A percentile compares a stretch with the other conserved stretches of the same genome.
Conservation (phyloP, 1,140 invertebrate species). For the Papilio xuthus region DNA sequence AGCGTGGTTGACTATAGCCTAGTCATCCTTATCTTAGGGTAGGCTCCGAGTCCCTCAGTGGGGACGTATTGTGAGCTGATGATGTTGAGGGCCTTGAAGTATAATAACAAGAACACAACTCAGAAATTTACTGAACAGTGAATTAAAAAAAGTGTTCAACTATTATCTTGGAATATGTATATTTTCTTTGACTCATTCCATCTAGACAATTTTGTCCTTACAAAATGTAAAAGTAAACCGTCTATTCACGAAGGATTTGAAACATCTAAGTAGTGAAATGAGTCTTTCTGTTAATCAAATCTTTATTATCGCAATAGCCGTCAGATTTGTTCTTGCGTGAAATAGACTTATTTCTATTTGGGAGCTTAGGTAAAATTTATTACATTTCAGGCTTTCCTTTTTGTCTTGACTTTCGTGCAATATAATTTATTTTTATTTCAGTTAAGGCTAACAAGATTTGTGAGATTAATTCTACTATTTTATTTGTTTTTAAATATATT, state of each 20-base stretch:
- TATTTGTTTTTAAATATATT: not conserved
- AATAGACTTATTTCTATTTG: slow-evolving; percentile 36
- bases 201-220: slow-evolving; percentile 30
- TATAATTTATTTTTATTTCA: slow-evolving; percentile 35
- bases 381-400: slow-evolving; percentile 13
- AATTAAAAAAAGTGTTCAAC: too few species aligned
- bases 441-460: slow-evolving; percentile 28
- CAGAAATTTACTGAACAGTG: too few species aligned
- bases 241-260: slow-evolving; percentile 37
- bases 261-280: slow-evolving; percentile 33
- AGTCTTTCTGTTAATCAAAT: slow-evolving; percentile 36
- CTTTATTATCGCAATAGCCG: slow-evolving; percentile 24
- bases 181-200: too few species aligned
- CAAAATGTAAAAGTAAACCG: slow-evolving; percentile 38
- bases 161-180: too few species aligned
- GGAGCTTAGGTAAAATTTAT: slow-evolving; percentile 34
- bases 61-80: too few species aligned
- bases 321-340: slow-evolving; percentile 37
- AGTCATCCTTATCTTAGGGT: too few species aligned
- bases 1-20: too few species aligned
- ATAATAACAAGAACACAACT: too few species aligned
- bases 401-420: slow-evolving; percentile 13
- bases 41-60: too few species aligned
- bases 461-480: slow-evolving; percentile 34
- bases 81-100: too few species aligned